Base-by-base conservation (phyloP, 2,888 invertebrate genomes). In the Melanostoma scalare region DNA sequence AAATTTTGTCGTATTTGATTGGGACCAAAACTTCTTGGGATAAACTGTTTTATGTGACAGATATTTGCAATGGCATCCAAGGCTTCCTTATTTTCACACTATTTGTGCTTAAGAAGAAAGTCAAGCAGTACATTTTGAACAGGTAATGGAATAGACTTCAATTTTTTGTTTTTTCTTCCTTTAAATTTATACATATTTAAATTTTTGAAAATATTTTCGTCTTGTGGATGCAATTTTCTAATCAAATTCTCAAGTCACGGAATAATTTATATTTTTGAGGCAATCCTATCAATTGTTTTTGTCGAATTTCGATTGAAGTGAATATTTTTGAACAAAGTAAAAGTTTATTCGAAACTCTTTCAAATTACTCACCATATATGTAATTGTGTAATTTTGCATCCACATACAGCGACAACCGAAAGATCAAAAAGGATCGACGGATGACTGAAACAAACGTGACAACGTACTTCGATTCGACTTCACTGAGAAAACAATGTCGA, bases 1-100 rank as follows among this genome's bases (percentile, higher is more conserved):
- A 97, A 89, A 93, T 96, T 60, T 91, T 96, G 76, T 95, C 96
- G 50, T 96, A 95, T 93, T 93, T 94, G 30, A 93, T 93, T 1
- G 93, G 93, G 77, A 67, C 77, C 3, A 92, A 89, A 10, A 87
- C 86, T 2, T 69, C 86, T 0, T 89, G 87, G 87, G 86, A 88
- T 2, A 89, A 90, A 86, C 75, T 90, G 9, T 91, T 91, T 63
- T 90, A 90, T 84, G 87, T 93, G 20, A 90, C 92, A 0, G 94
- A 94, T 88, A 87, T 94, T 85, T 92, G 93, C 81, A 94, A 94
- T 89, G 92, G 93, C 44, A 91, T 92, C 36, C 93, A 94, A 52
- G 94, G 94, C 0, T 88, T 93, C 38, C 92, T 93, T 86, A 94
- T 94, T 76, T 94, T 94, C 89, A 91, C 94, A 87, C 91, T 94